Evolutionary conservation across 2,888 invertebrate species (phyloP).

Genomic region (Malthinus flaveolus): DNA sequence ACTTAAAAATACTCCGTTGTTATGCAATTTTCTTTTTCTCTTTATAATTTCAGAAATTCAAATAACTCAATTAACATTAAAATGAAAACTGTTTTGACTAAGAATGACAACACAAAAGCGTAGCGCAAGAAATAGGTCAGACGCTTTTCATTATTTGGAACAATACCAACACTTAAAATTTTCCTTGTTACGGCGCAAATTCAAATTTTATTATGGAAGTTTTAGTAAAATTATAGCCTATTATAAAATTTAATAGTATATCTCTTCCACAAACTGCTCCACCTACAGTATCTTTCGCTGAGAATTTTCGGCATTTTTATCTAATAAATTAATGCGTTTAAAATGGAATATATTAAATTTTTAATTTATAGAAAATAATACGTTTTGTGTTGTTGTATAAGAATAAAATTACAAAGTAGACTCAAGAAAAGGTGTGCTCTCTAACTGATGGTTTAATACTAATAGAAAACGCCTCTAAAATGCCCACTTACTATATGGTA

Average conservation of each 20-base stretch:
- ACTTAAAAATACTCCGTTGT: background rate
- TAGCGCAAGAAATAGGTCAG: conserved; percentile 7
- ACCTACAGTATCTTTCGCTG: conserved; percentile 10
- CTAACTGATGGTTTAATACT: conserved; percentile 27
- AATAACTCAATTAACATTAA: conserved; percentile 16
- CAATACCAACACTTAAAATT: background rate
- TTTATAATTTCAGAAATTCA: conserved; percentile 9
- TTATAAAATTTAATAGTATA: conserved; percentile 16
- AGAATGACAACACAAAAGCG: conserved; percentile 3
- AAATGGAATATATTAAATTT: conserved; percentile 27
- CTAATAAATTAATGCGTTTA: background rate
- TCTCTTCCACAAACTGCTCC: conserved; percentile 10
- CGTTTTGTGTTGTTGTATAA: conserved; percentile 25
- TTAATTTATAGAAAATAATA: conserved; percentile 34
- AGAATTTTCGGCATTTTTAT: conserved; percentile 12
- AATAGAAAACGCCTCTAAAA: conserved; percentile 30
- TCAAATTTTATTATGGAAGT: conserved; percentile 6
- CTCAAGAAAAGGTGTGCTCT: conserved; percentile 28
- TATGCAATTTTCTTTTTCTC: background rate
- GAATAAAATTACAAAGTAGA: conserved; percentile 22
- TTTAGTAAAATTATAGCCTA: conserved; percentile 13
- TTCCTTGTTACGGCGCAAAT: conserved; percentile 2
- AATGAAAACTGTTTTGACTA: conserved; percentile 12
- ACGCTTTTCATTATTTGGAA: conserved; percentile 10
- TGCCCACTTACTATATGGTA: conserved; percentile 16